Conservation (phyloP, 2,888 invertebrate species). For the Blastobasis adustella region DNA sequence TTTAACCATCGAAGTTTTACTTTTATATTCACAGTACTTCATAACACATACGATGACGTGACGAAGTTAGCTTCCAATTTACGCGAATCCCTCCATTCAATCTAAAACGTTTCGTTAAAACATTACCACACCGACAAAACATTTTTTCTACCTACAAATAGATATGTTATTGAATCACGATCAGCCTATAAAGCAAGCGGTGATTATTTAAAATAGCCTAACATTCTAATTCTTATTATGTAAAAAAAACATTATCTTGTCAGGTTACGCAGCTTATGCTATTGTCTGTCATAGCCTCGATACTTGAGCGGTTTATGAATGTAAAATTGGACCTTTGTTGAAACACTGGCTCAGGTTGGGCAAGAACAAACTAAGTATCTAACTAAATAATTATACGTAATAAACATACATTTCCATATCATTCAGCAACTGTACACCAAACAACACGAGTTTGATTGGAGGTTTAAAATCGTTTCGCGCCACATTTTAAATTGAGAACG, state of each 20-base stretch:
- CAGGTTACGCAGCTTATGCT: conserved; percentile 1
- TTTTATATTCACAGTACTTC: conserved; percentile 3
- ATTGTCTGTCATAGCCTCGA: conserved; percentile 7
- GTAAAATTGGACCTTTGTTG: conserved; percentile 5
- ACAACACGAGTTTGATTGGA: too few species aligned
- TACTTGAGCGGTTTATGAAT: conserved; percentile 3
- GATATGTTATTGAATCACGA: conserved; percentile 72
- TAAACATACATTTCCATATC: too few species aligned
- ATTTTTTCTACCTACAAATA: conserved; percentile 67
- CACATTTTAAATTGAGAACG: too few species aligned
- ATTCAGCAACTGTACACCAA: too few species aligned
- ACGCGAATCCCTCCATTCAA: conserved; percentile 24
- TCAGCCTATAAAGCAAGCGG: conserved; percentile 61
- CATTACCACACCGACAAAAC: conserved; percentile 51
- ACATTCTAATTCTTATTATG: conserved; percentile 8
- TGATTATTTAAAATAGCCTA: conserved; percentile 26
- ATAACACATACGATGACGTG: conserved; percentile 14
- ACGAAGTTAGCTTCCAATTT: conserved; percentile 9
- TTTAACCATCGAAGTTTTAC: not conserved
- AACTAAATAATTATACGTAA: too few species aligned
- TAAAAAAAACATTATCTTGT: conserved; percentile 1
- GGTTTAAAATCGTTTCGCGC: too few species aligned
- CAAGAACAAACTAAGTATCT: not conserved
- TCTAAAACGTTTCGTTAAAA: conserved; percentile 25
- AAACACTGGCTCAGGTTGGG: conserved; percentile 5